Conservation (phyloP, 2,888 invertebrate species). For the Agrenia bidenticulata region DNA sequence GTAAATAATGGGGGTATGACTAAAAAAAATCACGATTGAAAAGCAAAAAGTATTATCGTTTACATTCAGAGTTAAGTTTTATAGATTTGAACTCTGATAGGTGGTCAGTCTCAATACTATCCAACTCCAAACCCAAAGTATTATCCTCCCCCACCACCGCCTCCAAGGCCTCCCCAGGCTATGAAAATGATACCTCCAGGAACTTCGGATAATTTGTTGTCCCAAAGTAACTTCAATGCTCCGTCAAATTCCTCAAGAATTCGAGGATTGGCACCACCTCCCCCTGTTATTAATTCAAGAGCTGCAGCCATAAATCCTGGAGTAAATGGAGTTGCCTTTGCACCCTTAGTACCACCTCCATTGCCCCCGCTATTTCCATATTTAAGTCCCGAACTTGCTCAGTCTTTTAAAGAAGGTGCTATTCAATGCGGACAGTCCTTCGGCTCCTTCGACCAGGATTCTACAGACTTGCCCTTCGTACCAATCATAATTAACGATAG, state of each 20-base stretch:
- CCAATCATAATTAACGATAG: slow-evolving; percentile 33
- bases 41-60: too few relatives aligned
- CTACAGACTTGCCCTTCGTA: slow-evolving; percentile 37
- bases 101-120: neutral
- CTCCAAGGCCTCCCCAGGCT: slow-evolving; percentile 8
- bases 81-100: too few relatives aligned
- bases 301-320: neutral
- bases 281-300: neutral
- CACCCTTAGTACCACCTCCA: slow-evolving; percentile 39
- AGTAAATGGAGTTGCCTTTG: neutral
- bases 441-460: slow-evolving; percentile 24
- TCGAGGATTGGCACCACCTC: neutral
- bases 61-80: too few relatives aligned
- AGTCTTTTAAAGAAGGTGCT: slow-evolving; percentile 14
- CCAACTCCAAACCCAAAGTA: neutral
- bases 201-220: too few relatives aligned
- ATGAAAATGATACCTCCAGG: slow-evolving; percentile 4
- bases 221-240: neutral
- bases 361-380: slow-evolving; percentile 48
- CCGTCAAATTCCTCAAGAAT: neutral
- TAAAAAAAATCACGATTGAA: too few relatives aligned
- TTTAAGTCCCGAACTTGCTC: slow-evolving; percentile 27
- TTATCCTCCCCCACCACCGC: slow-evolving; percentile 1
- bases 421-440: slow-evolving; percentile 20
- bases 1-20: too few relatives aligned